Percentiles rank a stretch among this genome's conserved stretches.
Conservation (phyloP, 1,140 invertebrate species). For the Triops longicaudatus region DNA sequence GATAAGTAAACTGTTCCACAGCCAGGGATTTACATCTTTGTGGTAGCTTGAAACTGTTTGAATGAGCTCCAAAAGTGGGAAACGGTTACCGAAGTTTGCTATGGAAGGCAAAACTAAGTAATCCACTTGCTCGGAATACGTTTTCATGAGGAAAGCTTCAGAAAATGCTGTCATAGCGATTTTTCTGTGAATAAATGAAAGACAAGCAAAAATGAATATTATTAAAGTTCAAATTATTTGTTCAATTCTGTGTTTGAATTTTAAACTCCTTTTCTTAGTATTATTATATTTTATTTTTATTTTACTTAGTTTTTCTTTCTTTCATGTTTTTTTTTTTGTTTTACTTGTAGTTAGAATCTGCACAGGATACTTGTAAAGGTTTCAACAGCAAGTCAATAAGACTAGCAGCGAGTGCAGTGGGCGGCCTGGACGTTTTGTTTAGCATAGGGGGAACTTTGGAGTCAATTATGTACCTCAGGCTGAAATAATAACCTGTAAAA, state of each 20-base stretch:
- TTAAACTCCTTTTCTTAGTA: no score
- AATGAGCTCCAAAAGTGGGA: slow-evolving; percentile 39
- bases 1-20: slow-evolving; percentile 37
- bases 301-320: no score
- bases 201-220: background rate
- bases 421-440: slow-evolving; percentile 56
- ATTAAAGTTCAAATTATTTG: no score
- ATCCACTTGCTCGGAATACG: slow-evolving; percentile 38
- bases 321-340: no score
- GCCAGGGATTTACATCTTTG: slow-evolving; percentile 35
- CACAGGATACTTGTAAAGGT: slow-evolving; percentile 51
- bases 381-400: slow-evolving; percentile 65
- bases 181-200: slow-evolving; percentile 1
- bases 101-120: slow-evolving; percentile 40
- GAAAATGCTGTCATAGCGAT: slow-evolving; percentile 26
- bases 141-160: slow-evolving; percentile 34
- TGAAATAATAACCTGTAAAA: slow-evolving; percentile 59
- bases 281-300: no score
- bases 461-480: slow-evolving; percentile 60
- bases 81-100: slow-evolving; percentile 37
- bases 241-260: no score
- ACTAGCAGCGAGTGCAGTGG: slow-evolving; percentile 61
- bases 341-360: slow-evolving; percentile 39
- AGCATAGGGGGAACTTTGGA: slow-evolving; percentile 59
- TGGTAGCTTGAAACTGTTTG: slow-evolving; percentile 34